Evolutionary conservation across 1,140 invertebrate genomes (phyloP).

Genomic region (Pogonomyrmex californicus): DNA sequence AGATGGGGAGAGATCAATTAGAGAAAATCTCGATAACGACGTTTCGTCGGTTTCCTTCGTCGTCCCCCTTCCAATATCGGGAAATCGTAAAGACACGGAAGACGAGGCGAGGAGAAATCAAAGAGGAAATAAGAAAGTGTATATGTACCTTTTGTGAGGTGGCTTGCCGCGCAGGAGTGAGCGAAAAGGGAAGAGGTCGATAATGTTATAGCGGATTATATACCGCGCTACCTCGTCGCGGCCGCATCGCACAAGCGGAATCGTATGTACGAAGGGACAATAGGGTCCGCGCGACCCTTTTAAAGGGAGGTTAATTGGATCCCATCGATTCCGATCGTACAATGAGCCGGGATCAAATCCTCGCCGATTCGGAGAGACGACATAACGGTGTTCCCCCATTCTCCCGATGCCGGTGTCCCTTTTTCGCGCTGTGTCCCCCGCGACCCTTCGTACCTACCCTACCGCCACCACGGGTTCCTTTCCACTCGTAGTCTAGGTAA

Average conservation of each 20-base stretch:
- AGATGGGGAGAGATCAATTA: conserved; percentile 78
- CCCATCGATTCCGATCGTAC: conserved; percentile 80
- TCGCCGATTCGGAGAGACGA: conserved; percentile 57
- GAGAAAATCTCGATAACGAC: conserved; percentile 79
- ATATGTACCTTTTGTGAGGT: conserved; percentile 57
- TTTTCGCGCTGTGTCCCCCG: conserved; percentile 35
- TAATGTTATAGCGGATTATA: conserved; percentile 63
- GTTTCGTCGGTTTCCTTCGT: conserved; percentile 52
- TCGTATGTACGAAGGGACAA: conserved; percentile 78
- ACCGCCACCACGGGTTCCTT: conserved; percentile 33
- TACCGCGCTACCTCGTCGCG: conserved; percentile 38
- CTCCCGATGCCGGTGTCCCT: conserved; percentile 33
- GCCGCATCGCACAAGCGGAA: conserved; percentile 59
- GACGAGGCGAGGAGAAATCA: conserved; percentile 59
- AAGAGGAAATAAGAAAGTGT: conserved; percentile 79
- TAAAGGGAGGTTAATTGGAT: conserved; percentile 83
- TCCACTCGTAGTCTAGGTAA: conserved; percentile 81
- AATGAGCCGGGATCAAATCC: conserved; percentile 77
- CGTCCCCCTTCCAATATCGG: neutral
- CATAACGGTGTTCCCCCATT: conserved; percentile 69
- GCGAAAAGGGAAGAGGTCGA: conserved; percentile 59
- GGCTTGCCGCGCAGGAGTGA: conserved; percentile 19
- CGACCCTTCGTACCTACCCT: neutral
- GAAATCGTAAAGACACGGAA: conserved; percentile 55
- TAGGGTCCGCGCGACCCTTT: conserved; percentile 72